Evolutionary conservation across 2,888 invertebrate species (phyloP), one percentile per base, ranked within the genome.

Genomic region (Apantesis nais): DNA sequence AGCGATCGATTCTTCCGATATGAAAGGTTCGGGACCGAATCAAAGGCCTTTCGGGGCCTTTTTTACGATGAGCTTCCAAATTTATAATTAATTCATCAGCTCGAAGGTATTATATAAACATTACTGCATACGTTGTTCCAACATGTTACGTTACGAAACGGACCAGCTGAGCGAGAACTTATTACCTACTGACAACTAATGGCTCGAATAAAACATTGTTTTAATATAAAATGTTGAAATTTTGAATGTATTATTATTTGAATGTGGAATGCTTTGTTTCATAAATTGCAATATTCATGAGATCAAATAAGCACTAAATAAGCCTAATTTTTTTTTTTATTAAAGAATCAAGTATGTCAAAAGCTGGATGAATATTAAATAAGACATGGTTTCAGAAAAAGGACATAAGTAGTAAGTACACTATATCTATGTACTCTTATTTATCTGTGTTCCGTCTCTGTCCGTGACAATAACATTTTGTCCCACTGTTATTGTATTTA

Each of bases 71-170:
- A 78, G 80, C 84, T 82, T 81, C 74, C 78, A 80, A 82, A 84
- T 82, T 85, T 85, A 74, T 83, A 89, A 89, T 88, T 88, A 87
- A 88, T 88, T 87, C 87, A 83, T 87, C 84, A 80, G 81, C 76
- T 83, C 77, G 78, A 71, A 74, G 74, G 76, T 77, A 83, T 84
- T 85, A 85, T 85, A 87, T 84, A 86, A 86, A 83, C 84, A 85
- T 86, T 85, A 83, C 81, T 73, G 76, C 74, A 67, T 77, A 66
- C 75, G 77, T 71, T 71, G 77, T 78, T 79, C 76, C 78, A 71
- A 74, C 68, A 72, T 37, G 39, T 65, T 44, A 25, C 31, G 67
- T 41, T 39, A 66, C 55, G 34, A 48, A 62, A 52, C 29, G 61
- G 62, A 58, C 55, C 22, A 39, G 62, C 37, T 48, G 37, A 64